Base-by-base conservation (phyloP, 2,797 vertebrate species). In the Helostoma temminkii region DNA sequence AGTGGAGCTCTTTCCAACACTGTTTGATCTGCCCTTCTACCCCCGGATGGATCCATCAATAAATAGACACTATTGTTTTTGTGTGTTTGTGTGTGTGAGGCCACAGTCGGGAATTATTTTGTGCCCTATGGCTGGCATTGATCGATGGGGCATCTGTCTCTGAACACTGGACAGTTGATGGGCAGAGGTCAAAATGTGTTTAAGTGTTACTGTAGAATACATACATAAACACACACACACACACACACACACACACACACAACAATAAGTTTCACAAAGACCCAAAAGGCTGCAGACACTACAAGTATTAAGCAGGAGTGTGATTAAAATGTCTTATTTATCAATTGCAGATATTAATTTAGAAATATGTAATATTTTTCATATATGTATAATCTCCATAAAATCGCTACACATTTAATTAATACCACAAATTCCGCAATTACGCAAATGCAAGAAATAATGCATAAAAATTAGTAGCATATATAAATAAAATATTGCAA, bases 91-190 rank as follows among this genome's bases (percentile, higher is more conserved):
- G 72, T 61, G 45, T 41, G 59, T 66, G 58, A 81, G 64, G 74
- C 72, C 82, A 86, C 83, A 80, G 80, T 80, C 85, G 88, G 89
- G 83, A 85, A 89, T 91, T 91, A 85, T 82, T 83, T 71, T 59
- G 43, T 71, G 72, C 69, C 81, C 74, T 75, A 24, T 37, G 67
- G 88, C 79, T 93, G 92, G 81, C 89, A 90, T 84, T 92, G 93
- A 94, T 93, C 84, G 90, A 94, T 91, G 89, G 85, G 74, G 81
- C 90, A 86, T 83, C 54, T 70, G 82, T 84, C 86, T 73, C 79
- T 82, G 73, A 71, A 86, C 84, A 87, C 89, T 89, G 74, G 83
- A 85, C 78, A 89, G 86, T n/a, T 81, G 78, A 85, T 77, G 71
- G 30, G 49, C 71, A 77, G 63, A 78, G 78, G 78, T 89, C 74